These are phyloP conservation scores for Myripristis jacobus DNA, from an alignment of 2,797 vertebrate species.

Conservation along the genomic window DNA sequence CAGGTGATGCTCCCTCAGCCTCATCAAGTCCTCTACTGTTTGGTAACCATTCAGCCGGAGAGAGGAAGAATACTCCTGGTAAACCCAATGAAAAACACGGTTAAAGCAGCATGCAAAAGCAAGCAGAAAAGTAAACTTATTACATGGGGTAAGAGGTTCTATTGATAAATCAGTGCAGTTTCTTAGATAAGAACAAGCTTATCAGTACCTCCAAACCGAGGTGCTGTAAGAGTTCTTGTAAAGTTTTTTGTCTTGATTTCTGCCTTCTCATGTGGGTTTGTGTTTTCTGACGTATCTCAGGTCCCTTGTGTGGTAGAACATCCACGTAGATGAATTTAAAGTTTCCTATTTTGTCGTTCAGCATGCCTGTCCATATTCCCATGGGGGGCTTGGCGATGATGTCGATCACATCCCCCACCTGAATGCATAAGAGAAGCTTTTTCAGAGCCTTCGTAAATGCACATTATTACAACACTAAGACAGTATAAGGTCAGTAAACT, in stretches of 20 bases:
- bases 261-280: constrained; percentile 72
- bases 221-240: constrained; percentile 87
- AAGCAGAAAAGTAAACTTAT: not conserved
- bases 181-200: not conserved
- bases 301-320: constrained; percentile 84
- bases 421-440: constrained; percentile 20
- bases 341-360: constrained; percentile 90
- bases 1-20: constrained; percentile 89
- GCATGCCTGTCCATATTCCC: constrained; percentile 95
- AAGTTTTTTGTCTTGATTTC: constrained; percentile 79
- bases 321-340: constrained; percentile 99
- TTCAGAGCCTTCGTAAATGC: not conserved
- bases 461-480: not conserved
- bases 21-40: constrained; percentile 89
- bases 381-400: constrained; percentile 93
- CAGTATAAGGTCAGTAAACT: too few species aligned
- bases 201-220: constrained; percentile 89
- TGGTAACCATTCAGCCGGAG: constrained; percentile 91
- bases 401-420: constrained; percentile 95
- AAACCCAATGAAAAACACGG: constrained; percentile 1
- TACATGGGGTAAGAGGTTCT: too few species aligned
- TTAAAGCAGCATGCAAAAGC: not conserved
- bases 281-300: constrained; percentile 71
- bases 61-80: constrained; percentile 86
- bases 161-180: not conserved